A percentile compares a stretch with the other conserved stretches of the same genome.
phyloP scores from a whole-genome alignment of 2,797 vertebrate genomes.

The Lutjanus argentimaculatus region DNA sequence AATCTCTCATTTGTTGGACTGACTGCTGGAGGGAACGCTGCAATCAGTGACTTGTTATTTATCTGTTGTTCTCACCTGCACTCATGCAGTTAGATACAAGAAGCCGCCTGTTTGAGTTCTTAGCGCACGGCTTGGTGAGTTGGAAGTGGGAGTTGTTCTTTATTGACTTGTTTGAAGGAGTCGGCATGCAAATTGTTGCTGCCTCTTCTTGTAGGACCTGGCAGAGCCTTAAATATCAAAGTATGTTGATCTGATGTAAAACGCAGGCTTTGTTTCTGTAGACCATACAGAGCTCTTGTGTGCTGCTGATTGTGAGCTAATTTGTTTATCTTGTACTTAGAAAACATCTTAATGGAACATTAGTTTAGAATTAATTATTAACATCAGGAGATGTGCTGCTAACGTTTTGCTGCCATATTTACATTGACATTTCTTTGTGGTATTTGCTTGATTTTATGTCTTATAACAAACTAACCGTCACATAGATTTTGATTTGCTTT shows the following conservation, averaged over 20 bases:
- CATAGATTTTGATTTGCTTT: neutral
- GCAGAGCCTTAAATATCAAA: neutral
- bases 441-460: neutral
- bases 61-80: conserved; percentile 30
- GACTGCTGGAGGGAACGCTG: conserved; percentile 46
- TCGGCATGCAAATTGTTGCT: conserved; percentile 6
- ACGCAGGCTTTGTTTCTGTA: neutral
- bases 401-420: neutral
- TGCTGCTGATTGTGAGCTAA: neutral
- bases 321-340: neutral
- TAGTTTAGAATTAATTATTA: neutral
- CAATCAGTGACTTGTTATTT: conserved; percentile 50
- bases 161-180: conserved; percentile 12
- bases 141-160: conserved; percentile 10
- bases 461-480: neutral
- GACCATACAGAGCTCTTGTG: neutral
- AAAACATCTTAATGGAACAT: neutral
- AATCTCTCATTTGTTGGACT: conserved; percentile 49
- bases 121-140: conserved; percentile 87
- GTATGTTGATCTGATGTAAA: conserved; percentile 1
- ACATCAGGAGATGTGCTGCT: neutral
- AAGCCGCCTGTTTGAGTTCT: conserved; percentile 86
- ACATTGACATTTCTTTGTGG: too few relatives aligned
- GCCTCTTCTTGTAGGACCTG: neutral
- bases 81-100: conserved; percentile 81